These are phyloP conservation scores for Onychostoma macrolepis DNA, from an alignment of 2,113 vertebrate genomes.

Conservation along the genomic window DNA sequence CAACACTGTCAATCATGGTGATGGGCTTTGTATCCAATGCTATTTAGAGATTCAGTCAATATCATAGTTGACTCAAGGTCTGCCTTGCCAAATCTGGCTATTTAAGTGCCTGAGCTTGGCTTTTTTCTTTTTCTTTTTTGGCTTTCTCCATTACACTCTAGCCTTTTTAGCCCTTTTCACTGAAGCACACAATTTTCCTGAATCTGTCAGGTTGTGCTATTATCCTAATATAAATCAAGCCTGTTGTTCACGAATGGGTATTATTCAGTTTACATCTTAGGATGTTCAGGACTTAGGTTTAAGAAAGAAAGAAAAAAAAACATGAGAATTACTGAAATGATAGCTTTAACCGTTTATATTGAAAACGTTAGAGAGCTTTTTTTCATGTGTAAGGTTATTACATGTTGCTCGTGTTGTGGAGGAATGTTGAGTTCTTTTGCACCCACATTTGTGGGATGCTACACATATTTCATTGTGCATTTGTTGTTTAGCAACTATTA, in stretches of 20 bases:
- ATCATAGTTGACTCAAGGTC: slow-evolving; percentile 5
- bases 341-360: neutral
- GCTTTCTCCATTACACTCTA: neutral
- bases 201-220: neutral
- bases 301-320: neutral
- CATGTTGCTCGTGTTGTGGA: neutral
- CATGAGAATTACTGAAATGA: neutral
- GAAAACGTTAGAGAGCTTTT: neutral
- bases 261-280: neutral
- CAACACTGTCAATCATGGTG: neutral
- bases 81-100: neutral
- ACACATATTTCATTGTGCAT: neutral
- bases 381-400: neutral
- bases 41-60: neutral
- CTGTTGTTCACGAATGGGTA: neutral
- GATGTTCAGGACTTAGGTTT: neutral
- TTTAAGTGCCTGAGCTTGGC: neutral
- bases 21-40: neutral
- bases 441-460: neutral
- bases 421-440: neutral
- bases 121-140: neutral
- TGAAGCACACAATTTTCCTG: neutral
- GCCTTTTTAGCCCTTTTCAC: neutral
- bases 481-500: neutral
- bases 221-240: neutral